Percentiles rank a stretch among this genome's conserved stretches.
Evolutionary conservation across 2,797 vertebrate species (phyloP).

Genomic region (Hydrolagus colliei): DNA sequence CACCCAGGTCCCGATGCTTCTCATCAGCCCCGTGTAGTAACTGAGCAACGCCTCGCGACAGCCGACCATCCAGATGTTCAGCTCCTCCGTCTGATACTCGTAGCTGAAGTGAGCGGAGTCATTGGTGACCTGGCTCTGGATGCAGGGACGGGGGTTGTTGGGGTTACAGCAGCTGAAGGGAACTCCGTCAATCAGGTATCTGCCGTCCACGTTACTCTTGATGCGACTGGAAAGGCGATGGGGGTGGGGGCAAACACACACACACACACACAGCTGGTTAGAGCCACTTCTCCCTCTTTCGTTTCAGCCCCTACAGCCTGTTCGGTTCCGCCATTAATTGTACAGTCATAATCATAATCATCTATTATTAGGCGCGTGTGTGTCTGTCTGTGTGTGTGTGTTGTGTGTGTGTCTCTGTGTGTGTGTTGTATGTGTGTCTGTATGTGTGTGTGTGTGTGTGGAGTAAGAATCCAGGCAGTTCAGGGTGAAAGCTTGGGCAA

Average conservation of each 20-base stretch:
- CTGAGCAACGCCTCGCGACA: slow-evolving; percentile 64
- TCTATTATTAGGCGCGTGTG: not conserved
- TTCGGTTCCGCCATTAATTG: not conserved
- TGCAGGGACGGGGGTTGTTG: slow-evolving; percentile 67
- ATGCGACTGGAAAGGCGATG: slow-evolving; percentile 47
- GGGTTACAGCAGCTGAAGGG: slow-evolving; percentile 78
- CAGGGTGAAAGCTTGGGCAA: too few relatives aligned
- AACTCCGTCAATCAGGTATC: slow-evolving; percentile 67
- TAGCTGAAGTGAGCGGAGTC: slow-evolving; percentile 72
- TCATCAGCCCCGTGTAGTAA: slow-evolving; percentile 70
- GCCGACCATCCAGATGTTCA: slow-evolving; percentile 65
- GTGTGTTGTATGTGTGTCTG: too few relatives aligned
- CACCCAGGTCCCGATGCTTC: slow-evolving; percentile 60
- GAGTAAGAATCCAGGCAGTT: too few relatives aligned
- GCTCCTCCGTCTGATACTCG: slow-evolving; percentile 65
- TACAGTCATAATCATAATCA: not conserved
- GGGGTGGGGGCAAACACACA: not conserved
- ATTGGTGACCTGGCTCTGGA: slow-evolving; percentile 69
- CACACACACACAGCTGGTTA: not conserved
- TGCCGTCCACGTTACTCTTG: slow-evolving; percentile 71
- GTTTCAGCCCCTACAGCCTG: not conserved
- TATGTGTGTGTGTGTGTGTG: too few relatives aligned
- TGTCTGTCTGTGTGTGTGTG: too few relatives aligned
- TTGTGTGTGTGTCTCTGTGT: too few relatives aligned
- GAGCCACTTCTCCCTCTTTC: too few relatives aligned